These are phyloP conservation scores for Ascidia mentula DNA, from an alignment of 23 tunicate genomes.

Conservation along the genomic window DNA sequence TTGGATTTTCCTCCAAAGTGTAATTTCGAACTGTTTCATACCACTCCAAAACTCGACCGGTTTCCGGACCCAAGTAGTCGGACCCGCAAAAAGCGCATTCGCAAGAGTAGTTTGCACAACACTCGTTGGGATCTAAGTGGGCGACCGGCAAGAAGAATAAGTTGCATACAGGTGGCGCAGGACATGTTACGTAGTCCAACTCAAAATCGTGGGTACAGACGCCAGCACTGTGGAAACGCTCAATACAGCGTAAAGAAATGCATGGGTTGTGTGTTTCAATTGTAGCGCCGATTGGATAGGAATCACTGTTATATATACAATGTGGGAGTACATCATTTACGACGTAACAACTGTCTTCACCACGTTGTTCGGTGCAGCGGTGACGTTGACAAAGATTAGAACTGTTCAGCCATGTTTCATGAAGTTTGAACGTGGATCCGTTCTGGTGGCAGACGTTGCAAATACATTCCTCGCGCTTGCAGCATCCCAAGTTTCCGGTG, in stretches of 20 bases:
- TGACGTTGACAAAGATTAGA: background rate
- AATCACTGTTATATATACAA: constrained; percentile 6
- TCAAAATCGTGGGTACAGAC: constrained; percentile 26
- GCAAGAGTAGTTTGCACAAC: constrained; percentile 36
- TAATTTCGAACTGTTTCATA: constrained; percentile 28
- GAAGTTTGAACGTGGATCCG: constrained; percentile 11
- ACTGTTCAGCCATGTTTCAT: constrained; percentile 15
- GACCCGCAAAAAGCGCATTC: constrained; percentile 27
- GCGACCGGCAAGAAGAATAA: background rate
- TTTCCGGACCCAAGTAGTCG: constrained; percentile 19
- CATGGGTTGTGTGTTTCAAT: constrained; percentile 28
- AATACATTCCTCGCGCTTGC: constrained; percentile 34
- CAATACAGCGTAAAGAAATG: constrained; percentile 6
- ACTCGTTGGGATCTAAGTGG: background rate
- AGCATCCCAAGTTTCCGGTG: constrained; percentile 23
- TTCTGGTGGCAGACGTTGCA: constrained; percentile 44
- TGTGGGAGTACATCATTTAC: constrained; percentile 2
- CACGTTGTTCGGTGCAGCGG: constrained; percentile 26
- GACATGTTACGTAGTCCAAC: constrained; percentile 17
- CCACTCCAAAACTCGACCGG: constrained; percentile 14
- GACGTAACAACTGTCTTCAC: constrained; percentile 29
- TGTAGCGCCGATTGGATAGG: constrained; percentile 27
- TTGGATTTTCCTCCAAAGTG: constrained; percentile 49
- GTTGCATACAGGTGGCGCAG: constrained; percentile 12
- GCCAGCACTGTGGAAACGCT: constrained; percentile 4